These are phyloP conservation scores for Malacoraja senta DNA, from an alignment of 2,797 vertebrate species.

Conservation along the genomic window DNA sequence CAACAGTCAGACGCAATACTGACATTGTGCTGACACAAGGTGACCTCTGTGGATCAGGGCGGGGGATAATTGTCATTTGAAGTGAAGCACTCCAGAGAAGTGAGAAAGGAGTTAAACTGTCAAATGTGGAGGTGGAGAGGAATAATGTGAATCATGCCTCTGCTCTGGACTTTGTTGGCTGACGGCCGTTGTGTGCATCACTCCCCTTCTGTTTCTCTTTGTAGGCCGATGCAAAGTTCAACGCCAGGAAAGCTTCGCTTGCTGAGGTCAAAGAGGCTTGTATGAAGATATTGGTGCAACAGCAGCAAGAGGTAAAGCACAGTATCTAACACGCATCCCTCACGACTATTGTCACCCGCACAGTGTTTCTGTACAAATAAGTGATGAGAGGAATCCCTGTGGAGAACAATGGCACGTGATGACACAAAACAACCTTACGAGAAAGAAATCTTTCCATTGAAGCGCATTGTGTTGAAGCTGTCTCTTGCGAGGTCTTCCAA, in stretches of 20 bases:
- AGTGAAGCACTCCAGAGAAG: neutral
- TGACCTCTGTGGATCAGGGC: neutral
- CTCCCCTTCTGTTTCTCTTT: slow-evolving; percentile 22
- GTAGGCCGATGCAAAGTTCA: slow-evolving; percentile 17
- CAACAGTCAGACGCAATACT: neutral
- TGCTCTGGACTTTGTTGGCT: neutral
- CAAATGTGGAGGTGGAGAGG: neutral
- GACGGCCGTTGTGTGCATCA: neutral
- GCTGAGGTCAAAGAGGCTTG: slow-evolving; percentile 16
- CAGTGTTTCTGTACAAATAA: neutral
- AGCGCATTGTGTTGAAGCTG: neutral
- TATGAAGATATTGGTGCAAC: slow-evolving; percentile 1
- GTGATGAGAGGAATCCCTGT: neutral
- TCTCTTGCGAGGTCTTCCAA: neutral
- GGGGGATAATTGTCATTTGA: neutral
- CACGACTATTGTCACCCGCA: neutral
- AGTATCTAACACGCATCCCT: neutral
- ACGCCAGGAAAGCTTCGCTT: neutral
- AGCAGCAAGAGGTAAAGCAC: slow-evolving; percentile 21
- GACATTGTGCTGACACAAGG: neutral
- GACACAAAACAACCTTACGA: neutral
- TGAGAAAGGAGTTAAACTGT: neutral
- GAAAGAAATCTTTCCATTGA: neutral
- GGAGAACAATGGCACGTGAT: neutral
- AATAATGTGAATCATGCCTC: neutral